Percentiles rank a stretch among this genome's conserved stretches.
Evolutionary conservation across 2,888 invertebrate species (phyloP).

Genomic region (Himalopsyche japonica): DNA sequence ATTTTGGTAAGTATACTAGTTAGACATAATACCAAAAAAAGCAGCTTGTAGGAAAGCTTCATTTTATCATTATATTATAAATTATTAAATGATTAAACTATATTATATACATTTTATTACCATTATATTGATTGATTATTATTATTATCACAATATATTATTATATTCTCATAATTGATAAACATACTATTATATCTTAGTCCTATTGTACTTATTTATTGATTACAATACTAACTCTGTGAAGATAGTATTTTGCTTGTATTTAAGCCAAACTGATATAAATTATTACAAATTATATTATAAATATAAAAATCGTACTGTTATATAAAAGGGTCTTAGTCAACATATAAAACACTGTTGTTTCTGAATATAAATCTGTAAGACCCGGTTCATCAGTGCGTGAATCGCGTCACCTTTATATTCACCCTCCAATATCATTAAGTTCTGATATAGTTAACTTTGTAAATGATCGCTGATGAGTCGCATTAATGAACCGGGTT

Average conservation of each 20-base stretch:
- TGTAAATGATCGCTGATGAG: slow-evolving; percentile 54
- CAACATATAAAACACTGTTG: slow-evolving; percentile 48
- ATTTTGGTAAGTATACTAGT: slow-evolving; percentile 64
- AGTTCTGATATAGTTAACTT: slow-evolving; percentile 32
- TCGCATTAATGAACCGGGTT: slow-evolving; percentile 37
- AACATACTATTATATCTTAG: slow-evolving; percentile 57
- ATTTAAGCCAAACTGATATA: slow-evolving; percentile 60
- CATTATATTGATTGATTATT: slow-evolving; percentile 56
- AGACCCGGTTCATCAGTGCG: slow-evolving; percentile 34
- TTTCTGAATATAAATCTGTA: slow-evolving; percentile 48
- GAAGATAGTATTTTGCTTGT: slow-evolving; percentile 59
- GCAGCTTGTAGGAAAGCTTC: slow-evolving; percentile 64
- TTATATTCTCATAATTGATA: slow-evolving; percentile 63
- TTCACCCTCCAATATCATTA: slow-evolving; percentile 39
- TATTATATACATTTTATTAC: slow-evolving; percentile 63
- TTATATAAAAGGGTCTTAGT: slow-evolving; percentile 37
- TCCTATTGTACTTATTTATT: slow-evolving; percentile 40
- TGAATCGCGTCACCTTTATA: slow-evolving; percentile 31
- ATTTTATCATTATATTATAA: slow-evolving; percentile 61
- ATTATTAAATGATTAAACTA: slow-evolving; percentile 61
- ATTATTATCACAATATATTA: slow-evolving; percentile 58
- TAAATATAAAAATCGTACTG: slow-evolving; percentile 24
- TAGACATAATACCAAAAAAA: slow-evolving; percentile 65
- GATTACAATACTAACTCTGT: slow-evolving; percentile 33
- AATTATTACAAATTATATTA: slow-evolving; percentile 36